phyloP scores from a whole-genome alignment of 2,797 vertebrate species.

The Momotus momota region DNA sequence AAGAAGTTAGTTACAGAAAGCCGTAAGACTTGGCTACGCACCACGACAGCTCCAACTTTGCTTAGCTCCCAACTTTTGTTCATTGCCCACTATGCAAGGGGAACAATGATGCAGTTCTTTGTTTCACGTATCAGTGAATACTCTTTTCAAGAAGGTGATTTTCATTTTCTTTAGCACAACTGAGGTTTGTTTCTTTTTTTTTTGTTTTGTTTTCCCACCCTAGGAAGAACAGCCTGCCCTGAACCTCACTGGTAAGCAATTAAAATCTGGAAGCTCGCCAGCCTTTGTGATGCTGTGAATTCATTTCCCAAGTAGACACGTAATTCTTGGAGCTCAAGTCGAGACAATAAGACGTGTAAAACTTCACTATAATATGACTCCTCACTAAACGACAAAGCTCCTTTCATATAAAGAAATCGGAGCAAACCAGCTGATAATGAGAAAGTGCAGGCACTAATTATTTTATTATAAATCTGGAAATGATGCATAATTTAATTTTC shows the following conservation, averaged over 20 bases:
- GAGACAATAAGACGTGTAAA: conserved; percentile 63
- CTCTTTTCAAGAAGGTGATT: conserved; percentile 1
- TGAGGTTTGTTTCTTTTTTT: conserved; percentile 20
- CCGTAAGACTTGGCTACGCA: not conserved
- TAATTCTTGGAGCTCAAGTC: conserved; percentile 50
- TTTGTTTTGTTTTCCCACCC: not conserved
- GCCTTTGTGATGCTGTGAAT: conserved; percentile 43
- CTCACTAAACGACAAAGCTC: not conserved
- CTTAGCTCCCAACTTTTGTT: not conserved
- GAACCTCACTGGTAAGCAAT: conserved; percentile 56
- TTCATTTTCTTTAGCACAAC: conserved; percentile 31
- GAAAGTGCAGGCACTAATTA: conserved; percentile 52
- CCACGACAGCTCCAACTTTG: not conserved
- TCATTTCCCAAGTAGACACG: conserved; percentile 61
- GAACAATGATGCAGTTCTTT: not conserved
- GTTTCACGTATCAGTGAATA: not conserved
- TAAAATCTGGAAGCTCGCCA: conserved; percentile 66
- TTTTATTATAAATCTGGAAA: conserved; percentile 62
- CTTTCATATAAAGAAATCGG: conserved; percentile 37
- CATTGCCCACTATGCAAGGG: not conserved
- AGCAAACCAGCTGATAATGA: conserved; percentile 34
- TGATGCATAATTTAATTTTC: conserved; percentile 35
- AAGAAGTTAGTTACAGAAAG: not conserved
- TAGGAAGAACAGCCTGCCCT: conserved; percentile 24
- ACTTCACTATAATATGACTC: conserved; percentile 49